Base-by-base conservation (phyloP, 2,797 vertebrate genomes). In the Psittacula echo region DNA sequence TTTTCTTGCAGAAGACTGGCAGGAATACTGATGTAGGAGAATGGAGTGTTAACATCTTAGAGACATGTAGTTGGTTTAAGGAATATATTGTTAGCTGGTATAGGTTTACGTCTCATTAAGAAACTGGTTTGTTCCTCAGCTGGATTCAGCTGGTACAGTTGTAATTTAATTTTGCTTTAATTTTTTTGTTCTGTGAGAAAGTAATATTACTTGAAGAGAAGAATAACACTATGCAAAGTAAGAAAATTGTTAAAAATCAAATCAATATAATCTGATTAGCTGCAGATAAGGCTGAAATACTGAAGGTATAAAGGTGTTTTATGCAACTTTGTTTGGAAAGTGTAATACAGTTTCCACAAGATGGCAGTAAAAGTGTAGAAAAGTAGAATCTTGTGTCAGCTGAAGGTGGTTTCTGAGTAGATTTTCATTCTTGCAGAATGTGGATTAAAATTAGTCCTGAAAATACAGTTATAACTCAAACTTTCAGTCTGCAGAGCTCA, bases 361-460 rank as follows among this genome's bases (percentile, higher is more conserved):
- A 51, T 93, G 97, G 97, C 96, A 97, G 95, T 91, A 96, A 14
- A 93, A 62, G 13, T 23, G 91, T 23, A 78, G 58, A 41, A 66
- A 96, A 93, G 44, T 68, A 37, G 21, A 61, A 29, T 64, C 34
- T 47, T 67, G 8, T 10, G 13, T 37, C 42, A 21, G 5, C 20
- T 47, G 45, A 60, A 78, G 34, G 6, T 50, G 70, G 2, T 64
- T 54, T 66, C 39, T 62, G 5, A 24, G 23, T 70, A 51, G 23
- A 37, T 81, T 67, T 87, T 91, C 10, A 3, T 70, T 86, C 60
- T 67, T 70, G 11, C 8, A 62, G 24, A 37, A 19, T 3, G 5
- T 56, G 20, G 13, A 23, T 54, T 51, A 76, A 67, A 62, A 37
- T 34, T 60, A 45, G 9, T 21, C 19, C 51, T 73, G 44, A 79